Conservation (phyloP, 2,797 vertebrate species). For the Eremophila alpestris region DNA sequence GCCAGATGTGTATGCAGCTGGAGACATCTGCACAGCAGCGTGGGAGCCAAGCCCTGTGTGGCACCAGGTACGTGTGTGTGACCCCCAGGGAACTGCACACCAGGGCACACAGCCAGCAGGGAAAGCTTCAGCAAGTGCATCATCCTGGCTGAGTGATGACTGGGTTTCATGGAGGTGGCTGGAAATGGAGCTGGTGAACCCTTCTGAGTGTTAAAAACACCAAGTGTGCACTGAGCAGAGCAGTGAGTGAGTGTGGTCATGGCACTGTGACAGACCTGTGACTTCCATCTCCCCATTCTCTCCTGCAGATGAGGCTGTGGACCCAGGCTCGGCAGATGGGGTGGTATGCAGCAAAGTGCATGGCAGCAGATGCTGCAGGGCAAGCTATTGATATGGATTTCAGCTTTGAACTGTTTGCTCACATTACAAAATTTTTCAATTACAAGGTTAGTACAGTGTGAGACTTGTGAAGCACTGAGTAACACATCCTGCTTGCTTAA, state of each 20-base stretch:
- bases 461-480: background rate
- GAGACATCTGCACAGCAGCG: slow-evolving; percentile 88
- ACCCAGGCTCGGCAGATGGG: slow-evolving; percentile 98
- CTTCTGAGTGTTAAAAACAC: background rate
- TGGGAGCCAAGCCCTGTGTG: slow-evolving; percentile 89
- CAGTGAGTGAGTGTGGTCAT: accelerated
- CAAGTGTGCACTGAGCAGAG: accelerated
- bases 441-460: slow-evolving; percentile 84
- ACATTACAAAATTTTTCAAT: slow-evolving; percentile 95
- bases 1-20: slow-evolving; percentile 86
- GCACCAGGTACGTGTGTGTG: slow-evolving; percentile 85
- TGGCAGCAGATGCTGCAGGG: slow-evolving; percentile 80
- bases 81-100: background rate
- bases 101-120: background rate
- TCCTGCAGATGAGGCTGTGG: slow-evolving; percentile 92
- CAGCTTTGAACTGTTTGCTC: slow-evolving; percentile 97
- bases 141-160: background rate
- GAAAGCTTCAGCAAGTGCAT: background rate
- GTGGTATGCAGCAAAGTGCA: slow-evolving; percentile 89
- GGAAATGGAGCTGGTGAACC: background rate
- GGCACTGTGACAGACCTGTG: accelerated
- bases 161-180: background rate
- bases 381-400: slow-evolving; percentile 89
- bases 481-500: background rate
- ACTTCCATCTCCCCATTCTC: background rate